Evolutionary conservation across 1,140 invertebrate genomes (phyloP).

Genomic region (Hypothenemus hampei): DNA sequence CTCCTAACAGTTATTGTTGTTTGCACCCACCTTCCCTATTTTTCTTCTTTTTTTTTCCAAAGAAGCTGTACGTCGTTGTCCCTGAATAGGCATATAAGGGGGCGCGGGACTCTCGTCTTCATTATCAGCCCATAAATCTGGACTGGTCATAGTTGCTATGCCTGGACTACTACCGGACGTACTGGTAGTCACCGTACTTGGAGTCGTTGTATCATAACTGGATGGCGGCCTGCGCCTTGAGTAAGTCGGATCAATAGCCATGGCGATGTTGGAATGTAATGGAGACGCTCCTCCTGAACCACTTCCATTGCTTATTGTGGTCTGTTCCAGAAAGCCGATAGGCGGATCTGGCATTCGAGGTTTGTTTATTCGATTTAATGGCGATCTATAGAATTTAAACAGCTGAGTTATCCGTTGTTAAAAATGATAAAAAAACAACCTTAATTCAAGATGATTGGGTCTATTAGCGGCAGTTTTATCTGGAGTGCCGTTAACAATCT

Average conservation of each 20-base stretch:
- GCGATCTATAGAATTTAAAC: conserved; percentile 31
- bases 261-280: conserved; percentile 51
- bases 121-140: conserved; percentile 38
- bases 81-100: conserved; percentile 76
- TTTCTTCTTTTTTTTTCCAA: conserved; percentile 50
- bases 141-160: conserved; percentile 36
- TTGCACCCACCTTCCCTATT: conserved; percentile 43
- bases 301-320: conserved; percentile 24
- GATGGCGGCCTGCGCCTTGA: conserved; percentile 37
- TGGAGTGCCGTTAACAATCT: conserved; percentile 14
- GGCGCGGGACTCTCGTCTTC: conserved; percentile 55
- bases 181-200: conserved; percentile 40
- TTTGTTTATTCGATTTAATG: conserved; percentile 37
- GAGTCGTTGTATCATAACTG: conserved; percentile 41
- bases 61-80: conserved; percentile 59
- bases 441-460: conserved; percentile 43
- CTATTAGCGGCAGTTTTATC: conserved; percentile 26
- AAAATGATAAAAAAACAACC: conserved; percentile 13
- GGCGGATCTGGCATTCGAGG: conserved; percentile 40
- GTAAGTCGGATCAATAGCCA: conserved; percentile 58
- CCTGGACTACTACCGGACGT: conserved; percentile 42
- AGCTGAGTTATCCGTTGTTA: neutral
- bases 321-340: conserved; percentile 14
- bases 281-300: conserved; percentile 28
- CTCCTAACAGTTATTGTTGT: conserved; percentile 38